phyloP scores from a whole-genome alignment of 2,888 invertebrate genomes.

The Cheilosia urbana region DNA sequence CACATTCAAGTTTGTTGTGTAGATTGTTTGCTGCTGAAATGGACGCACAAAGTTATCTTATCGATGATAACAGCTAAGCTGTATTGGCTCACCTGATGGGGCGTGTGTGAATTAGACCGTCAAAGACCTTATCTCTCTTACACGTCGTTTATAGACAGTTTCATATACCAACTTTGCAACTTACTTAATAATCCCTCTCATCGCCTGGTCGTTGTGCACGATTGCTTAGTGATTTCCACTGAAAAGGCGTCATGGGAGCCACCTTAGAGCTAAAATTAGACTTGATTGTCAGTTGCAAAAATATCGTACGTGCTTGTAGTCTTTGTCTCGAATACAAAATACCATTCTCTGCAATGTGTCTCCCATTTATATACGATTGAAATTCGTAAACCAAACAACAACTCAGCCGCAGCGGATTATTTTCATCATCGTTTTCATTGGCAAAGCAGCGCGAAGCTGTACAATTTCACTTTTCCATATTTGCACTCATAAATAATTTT shows the following conservation, averaged over 20 bases:
- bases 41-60: too few relatives aligned
- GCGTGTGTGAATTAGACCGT: too few relatives aligned
- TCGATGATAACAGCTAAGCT: too few relatives aligned
- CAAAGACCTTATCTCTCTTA: too few relatives aligned
- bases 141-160: too few relatives aligned
- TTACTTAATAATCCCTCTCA: too few relatives aligned
- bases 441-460: slow-evolving; percentile 9
- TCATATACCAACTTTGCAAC: too few relatives aligned
- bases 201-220: not conserved
- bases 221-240: slow-evolving; percentile 6
- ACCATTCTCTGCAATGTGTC: not conserved
- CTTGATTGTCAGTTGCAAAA: slow-evolving; percentile 1
- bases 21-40: too few relatives aligned
- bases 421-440: slow-evolving; percentile 56
- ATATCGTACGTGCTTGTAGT: slow-evolving; percentile 30
- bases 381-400: slow-evolving; percentile 37
- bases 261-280: slow-evolving; percentile 29
- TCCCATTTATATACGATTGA: not conserved
- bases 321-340: slow-evolving; percentile 28
- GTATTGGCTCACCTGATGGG: too few relatives aligned
- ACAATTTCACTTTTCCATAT: slow-evolving; percentile 69
- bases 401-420: slow-evolving; percentile 6
- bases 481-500: slow-evolving; percentile 52
- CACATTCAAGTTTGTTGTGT: too few relatives aligned
- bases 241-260: not conserved